A percentile compares a stretch with the other conserved stretches of the same genome.
Conservation (phyloP, 2,888 invertebrate species). For the Trachelus stipa region DNA sequence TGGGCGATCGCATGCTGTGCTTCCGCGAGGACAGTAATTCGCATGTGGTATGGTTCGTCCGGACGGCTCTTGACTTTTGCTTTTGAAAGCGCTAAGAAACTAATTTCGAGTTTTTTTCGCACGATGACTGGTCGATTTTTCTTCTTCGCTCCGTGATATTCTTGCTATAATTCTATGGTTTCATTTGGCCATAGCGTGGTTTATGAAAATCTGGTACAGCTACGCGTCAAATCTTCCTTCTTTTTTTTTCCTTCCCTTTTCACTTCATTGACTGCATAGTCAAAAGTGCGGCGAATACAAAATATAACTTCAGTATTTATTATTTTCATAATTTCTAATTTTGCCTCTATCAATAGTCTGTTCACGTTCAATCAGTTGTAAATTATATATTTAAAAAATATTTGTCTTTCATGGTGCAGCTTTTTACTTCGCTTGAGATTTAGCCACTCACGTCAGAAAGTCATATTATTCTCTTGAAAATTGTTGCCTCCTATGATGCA, state of each 20-base stretch:
- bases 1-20: conserved; percentile 36
- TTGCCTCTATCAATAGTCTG: neutral
- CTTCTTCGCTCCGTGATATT: neutral
- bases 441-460: neutral
- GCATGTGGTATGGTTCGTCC: conserved; percentile 42
- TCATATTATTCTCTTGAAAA: neutral
- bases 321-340: neutral
- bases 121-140: conserved; percentile 4
- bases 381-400: neutral
- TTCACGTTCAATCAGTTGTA: neutral
- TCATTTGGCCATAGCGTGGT: neutral
- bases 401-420: neutral
- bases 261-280: neutral
- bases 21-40: conserved; percentile 36
- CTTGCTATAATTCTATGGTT: neutral
- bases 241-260: neutral
- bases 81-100: conserved; percentile 8
- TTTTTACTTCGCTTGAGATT: neutral
- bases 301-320: neutral
- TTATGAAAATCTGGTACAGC: neutral
- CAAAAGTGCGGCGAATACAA: neutral
- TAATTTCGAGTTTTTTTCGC: neutral
- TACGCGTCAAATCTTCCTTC: neutral
- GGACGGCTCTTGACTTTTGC: conserved; percentile 31
- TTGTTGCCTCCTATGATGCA: conserved; percentile 10